Percentiles rank a stretch among this genome's conserved stretches.
These are phyloP conservation scores for Crocidura indochinensis DNA, from an alignment of 2,797 vertebrate genomes.

Conservation along the genomic window DNA sequence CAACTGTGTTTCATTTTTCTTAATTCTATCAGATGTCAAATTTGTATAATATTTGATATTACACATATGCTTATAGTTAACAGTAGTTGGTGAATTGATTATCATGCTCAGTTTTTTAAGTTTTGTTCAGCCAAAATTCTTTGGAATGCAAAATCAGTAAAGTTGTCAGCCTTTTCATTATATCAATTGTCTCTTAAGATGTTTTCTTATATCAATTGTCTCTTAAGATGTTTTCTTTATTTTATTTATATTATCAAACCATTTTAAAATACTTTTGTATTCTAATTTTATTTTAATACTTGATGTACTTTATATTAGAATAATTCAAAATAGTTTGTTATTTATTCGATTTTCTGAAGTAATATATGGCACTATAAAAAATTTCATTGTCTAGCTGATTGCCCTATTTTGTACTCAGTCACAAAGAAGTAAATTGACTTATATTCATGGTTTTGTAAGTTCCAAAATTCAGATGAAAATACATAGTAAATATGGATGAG, in stretches of 20 bases:
- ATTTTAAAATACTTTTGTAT: neutral
- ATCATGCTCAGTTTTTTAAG: neutral
- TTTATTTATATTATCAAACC: slow-evolving; percentile 20
- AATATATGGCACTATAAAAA: too few relatives aligned
- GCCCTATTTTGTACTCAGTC: neutral
- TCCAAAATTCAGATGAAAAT: slow-evolving; percentile 24
- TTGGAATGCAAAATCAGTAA: neutral
- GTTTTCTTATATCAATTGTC: neutral
- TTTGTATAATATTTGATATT: slow-evolving; percentile 13
- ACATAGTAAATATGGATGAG: neutral
- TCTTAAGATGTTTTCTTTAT: neutral
- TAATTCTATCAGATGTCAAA: slow-evolving; percentile 22
- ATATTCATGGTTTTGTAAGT: neutral
- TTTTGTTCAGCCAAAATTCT: slow-evolving; percentile 17
- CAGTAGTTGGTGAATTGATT: neutral
- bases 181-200: too few relatives aligned
- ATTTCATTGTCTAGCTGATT: too few relatives aligned
- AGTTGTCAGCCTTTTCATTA: neutral
- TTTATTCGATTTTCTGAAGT: neutral
- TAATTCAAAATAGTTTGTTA: slow-evolving; percentile 9
- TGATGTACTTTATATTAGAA: too few relatives aligned
- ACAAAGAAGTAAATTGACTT: slow-evolving; percentile 4
- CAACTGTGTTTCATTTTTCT: slow-evolving; percentile 27
- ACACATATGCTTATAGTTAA: neutral
- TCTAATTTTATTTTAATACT: neutral